Conservation (phyloP, 2,888 invertebrate species). For the Troglohyphantes excavatus region DNA sequence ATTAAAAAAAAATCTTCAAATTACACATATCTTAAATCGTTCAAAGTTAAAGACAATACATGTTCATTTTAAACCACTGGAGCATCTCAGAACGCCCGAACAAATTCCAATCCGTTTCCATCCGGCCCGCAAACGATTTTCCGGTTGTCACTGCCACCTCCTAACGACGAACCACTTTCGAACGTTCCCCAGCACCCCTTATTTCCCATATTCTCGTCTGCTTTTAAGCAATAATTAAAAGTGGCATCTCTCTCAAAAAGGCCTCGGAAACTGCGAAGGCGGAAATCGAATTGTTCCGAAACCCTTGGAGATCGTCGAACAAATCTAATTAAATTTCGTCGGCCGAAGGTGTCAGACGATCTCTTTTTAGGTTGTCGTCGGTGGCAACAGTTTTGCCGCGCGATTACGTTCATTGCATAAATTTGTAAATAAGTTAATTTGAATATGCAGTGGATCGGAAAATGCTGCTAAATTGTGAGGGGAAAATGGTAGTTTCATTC, state of each 20-base stretch:
- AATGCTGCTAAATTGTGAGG: neutral
- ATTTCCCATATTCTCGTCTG: neutral
- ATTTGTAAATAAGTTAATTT: conserved; percentile 22
- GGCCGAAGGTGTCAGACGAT: neutral
- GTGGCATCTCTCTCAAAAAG: neutral
- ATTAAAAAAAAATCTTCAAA: no score
- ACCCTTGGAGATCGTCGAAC: neutral
- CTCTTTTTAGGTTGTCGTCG: neutral
- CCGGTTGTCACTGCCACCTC: neutral
- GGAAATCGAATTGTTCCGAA: neutral
- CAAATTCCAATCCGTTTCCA: no score
- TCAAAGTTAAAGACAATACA: no score
- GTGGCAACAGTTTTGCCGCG: conserved; percentile 23
- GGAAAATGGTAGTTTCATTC: no score
- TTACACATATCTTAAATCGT: no score
- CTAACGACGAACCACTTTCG: neutral
- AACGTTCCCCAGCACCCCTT: neutral
- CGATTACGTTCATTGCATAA: conserved; percentile 16
- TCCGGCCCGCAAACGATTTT: no score
- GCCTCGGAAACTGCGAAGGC: neutral
- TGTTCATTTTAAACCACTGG: no score
- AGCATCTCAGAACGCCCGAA: no score
- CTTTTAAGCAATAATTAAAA: neutral
- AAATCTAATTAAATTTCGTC: neutral
- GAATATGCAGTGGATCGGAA: neutral